Evolutionary conservation across 2,113 vertebrate genomes (phyloP).

Genomic region (Leucopsar rothschildi): DNA sequence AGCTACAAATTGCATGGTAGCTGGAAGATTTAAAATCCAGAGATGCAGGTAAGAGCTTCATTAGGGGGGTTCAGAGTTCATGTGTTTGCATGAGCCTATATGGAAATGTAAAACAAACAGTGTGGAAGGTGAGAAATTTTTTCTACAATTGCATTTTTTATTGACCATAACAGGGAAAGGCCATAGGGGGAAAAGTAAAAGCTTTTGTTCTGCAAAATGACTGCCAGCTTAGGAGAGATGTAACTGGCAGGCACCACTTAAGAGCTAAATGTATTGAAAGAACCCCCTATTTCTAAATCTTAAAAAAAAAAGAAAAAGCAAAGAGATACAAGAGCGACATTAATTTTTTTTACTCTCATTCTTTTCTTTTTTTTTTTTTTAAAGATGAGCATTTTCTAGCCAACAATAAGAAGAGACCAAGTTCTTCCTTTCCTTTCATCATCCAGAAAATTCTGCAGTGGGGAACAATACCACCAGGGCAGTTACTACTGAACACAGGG

Average conservation of each 20-base stretch:
- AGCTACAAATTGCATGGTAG: neutral
- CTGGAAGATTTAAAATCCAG: neutral
- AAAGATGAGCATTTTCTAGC: neutral
- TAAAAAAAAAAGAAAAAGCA: neutral
- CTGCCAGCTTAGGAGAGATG: neutral
- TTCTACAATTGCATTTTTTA: neutral
- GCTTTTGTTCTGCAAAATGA: conserved; percentile 2
- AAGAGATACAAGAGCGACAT: neutral
- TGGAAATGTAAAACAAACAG: neutral
- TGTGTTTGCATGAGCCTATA: neutral
- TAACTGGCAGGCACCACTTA: neutral
- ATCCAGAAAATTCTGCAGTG: neutral
- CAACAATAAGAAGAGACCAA: neutral
- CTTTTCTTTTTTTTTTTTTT: neutral
- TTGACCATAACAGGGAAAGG: neutral
- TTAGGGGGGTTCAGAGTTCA: neutral
- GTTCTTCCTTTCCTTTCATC: neutral
- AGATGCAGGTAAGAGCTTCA: neutral
- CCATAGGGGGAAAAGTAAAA: conserved; percentile 3
- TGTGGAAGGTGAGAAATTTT: neutral
- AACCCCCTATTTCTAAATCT: neutral
- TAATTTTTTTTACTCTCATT: neutral
- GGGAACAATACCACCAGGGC: accelerated
- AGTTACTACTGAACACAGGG: neutral
- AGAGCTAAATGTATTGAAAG: neutral